phyloP scores from a whole-genome alignment of 2,113 vertebrate species.

The Daubentonia madagascariensis region DNA sequence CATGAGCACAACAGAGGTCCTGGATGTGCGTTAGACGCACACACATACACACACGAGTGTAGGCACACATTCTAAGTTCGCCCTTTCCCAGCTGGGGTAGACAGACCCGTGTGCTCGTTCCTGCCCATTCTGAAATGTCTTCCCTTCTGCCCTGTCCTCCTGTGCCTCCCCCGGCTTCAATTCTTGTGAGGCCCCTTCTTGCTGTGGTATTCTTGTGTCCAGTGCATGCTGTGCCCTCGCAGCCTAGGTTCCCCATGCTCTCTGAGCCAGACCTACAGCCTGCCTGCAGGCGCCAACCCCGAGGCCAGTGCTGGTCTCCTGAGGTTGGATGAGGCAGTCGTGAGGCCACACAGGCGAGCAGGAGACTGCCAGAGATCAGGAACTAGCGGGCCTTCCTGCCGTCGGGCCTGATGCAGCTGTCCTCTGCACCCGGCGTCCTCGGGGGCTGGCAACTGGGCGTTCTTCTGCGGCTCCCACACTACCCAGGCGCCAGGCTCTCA shows the following conservation, averaged over 20 bases:
- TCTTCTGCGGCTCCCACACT: background rate
- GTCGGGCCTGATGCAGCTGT: accelerated
- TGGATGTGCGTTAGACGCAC: accelerated
- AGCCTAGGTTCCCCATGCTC: background rate
- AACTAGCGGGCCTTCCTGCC: background rate
- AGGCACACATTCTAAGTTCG: too few species aligned
- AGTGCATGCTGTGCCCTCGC: background rate
- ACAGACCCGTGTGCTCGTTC: accelerated
- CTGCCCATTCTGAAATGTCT: accelerated
- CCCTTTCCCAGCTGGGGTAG: background rate
- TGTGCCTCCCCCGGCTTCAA: too few species aligned
- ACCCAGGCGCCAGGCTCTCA: background rate
- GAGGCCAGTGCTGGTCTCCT: background rate
- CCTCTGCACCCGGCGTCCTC: accelerated
- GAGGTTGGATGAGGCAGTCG: accelerated
- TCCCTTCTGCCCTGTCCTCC: background rate
- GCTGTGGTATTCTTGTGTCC: background rate
- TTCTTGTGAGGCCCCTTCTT: background rate
- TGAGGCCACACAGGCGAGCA: too few species aligned
- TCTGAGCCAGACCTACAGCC: background rate
- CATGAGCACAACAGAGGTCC: background rate
- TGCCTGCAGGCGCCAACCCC: background rate
- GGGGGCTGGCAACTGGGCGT: accelerated
- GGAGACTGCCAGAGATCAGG: background rate
- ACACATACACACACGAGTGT: too few species aligned